These are phyloP conservation scores for Thaumetopoea pityocampa DNA, from an alignment of 1,140 invertebrate genomes.

Conservation along the genomic window DNA sequence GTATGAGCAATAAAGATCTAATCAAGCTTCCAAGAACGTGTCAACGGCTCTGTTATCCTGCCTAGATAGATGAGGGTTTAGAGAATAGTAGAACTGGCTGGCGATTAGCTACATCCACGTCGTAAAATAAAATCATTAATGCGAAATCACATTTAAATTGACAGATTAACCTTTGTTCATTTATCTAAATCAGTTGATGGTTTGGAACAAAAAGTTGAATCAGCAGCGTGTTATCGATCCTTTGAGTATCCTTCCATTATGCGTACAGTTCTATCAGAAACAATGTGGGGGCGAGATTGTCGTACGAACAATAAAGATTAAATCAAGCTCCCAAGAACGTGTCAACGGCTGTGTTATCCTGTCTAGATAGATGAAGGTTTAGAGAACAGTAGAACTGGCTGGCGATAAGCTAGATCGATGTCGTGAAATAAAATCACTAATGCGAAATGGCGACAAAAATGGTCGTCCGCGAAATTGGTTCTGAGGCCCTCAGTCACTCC, in stretches of 20 bases:
- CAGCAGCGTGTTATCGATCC: conserved; percentile 49
- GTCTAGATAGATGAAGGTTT: conserved; percentile 12
- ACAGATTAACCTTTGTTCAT: conserved; percentile 15
- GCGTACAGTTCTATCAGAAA: conserved; percentile 29
- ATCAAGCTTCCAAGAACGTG: conserved; percentile 22
- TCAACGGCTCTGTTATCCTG: conserved; percentile 15
- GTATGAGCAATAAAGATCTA: conserved; percentile 16
- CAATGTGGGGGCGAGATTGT: conserved; percentile 24
- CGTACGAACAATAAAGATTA: conserved; percentile 13
- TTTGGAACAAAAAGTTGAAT: conserved; percentile 42
- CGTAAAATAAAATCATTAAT: conserved; percentile 9
- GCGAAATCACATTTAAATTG: conserved; percentile 9
- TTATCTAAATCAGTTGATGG: conserved; percentile 23
- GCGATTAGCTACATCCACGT: conserved; percentile 21
- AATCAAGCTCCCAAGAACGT: conserved; percentile 22
- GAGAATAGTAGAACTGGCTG: conserved; percentile 21
- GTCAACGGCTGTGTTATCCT: conserved; percentile 16
- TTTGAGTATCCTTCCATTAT: conserved; percentile 41
- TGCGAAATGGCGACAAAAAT: conserved; percentile 46
- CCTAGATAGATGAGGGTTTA: conserved; percentile 15
- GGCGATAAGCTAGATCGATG: conserved; percentile 33
- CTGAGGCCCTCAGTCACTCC: conserved; percentile 23
- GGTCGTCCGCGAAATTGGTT: conserved; percentile 36
- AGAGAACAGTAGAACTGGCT: conserved; percentile 23
- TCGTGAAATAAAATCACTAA: conserved; percentile 36